phyloP scores from a whole-genome alignment of 2,888 invertebrate genomes.

The Clitarchus hookeri region DNA sequence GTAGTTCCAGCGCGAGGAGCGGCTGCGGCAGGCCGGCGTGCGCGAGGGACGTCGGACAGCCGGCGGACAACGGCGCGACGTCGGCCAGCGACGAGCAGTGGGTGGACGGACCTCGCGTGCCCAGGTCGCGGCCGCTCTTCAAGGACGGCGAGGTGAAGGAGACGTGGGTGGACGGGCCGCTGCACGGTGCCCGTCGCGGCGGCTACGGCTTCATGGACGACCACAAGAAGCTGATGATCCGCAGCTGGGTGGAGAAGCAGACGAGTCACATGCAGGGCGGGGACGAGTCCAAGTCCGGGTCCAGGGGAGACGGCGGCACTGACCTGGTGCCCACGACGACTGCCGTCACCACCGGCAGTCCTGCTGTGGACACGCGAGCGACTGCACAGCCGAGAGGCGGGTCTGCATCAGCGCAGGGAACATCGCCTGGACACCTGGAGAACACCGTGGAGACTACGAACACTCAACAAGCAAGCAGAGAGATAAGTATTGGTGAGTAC shows the following conservation, averaged over 20 bases:
- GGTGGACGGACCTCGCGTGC: slow-evolving; percentile 94
- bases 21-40: slow-evolving; percentile 31
- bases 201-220: slow-evolving; percentile 91
- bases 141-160: slow-evolving; percentile 82
- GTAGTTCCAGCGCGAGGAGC: slow-evolving; percentile 15
- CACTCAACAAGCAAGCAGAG: slow-evolving; percentile 54
- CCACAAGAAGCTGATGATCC: slow-evolving; percentile 90
- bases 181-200: slow-evolving; percentile 65
- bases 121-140: slow-evolving; percentile 79
- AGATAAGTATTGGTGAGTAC: slow-evolving; percentile 40
- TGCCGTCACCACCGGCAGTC: slow-evolving; percentile 45
- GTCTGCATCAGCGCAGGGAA: slow-evolving; percentile 45
- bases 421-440: slow-evolving; percentile 67
- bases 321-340: slow-evolving; percentile 29
- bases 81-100: slow-evolving; percentile 83
- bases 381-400: background rate
- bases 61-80: background rate
- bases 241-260: slow-evolving; percentile 92
- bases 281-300: slow-evolving; percentile 43
- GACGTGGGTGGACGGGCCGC: slow-evolving; percentile 95
- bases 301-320: slow-evolving; percentile 55
- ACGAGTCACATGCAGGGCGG: slow-evolving; percentile 72
- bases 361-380: background rate
- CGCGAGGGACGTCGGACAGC: slow-evolving; percentile 15
- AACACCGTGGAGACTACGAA: slow-evolving; percentile 79